Percentiles rank a stretch among this genome's conserved stretches.
phyloP scores from a whole-genome alignment of 92 coral and sea anemone species.

The Palythoa grandiflora region DNA sequence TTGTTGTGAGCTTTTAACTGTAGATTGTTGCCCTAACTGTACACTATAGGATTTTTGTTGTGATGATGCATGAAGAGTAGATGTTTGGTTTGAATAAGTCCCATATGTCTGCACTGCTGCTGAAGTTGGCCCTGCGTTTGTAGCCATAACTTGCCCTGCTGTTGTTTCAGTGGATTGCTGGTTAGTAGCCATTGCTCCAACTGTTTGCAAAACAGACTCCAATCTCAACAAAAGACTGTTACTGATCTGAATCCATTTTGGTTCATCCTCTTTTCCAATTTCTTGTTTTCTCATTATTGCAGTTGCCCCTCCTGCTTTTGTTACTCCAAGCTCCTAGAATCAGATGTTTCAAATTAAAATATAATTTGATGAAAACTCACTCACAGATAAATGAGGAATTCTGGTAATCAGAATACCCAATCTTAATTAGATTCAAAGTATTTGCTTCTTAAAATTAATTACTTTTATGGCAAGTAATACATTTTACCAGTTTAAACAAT shows the following conservation, averaged over 20 bases:
- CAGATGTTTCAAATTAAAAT: too few relatives aligned
- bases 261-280: slow-evolving; percentile 78
- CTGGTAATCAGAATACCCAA: too few relatives aligned
- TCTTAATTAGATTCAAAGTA: too few relatives aligned
- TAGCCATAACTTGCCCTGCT: background rate
- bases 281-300: slow-evolving; percentile 74
- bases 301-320: slow-evolving; percentile 62
- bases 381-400: too few relatives aligned
- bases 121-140: background rate
- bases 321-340: slow-evolving; percentile 60
- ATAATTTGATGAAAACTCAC: too few relatives aligned
- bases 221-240: slow-evolving; percentile 63
- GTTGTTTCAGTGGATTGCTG: slow-evolving; percentile 48
- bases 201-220: slow-evolving; percentile 65
- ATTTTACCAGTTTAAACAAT: too few relatives aligned
- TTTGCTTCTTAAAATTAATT: too few relatives aligned
- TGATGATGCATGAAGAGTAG: background rate
- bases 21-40: background rate
- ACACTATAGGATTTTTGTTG: background rate
- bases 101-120: background rate
- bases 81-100: background rate
- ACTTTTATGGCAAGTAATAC: too few relatives aligned
- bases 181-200: slow-evolving; percentile 33
- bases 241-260: slow-evolving; percentile 69
- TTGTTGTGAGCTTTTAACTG: background rate